Percentiles rank a stretch among this genome's conserved stretches.
These are phyloP conservation scores for Orbicella faveolata DNA, from an alignment of 64 coral and sea anemone genomes.

Conservation along the genomic window DNA sequence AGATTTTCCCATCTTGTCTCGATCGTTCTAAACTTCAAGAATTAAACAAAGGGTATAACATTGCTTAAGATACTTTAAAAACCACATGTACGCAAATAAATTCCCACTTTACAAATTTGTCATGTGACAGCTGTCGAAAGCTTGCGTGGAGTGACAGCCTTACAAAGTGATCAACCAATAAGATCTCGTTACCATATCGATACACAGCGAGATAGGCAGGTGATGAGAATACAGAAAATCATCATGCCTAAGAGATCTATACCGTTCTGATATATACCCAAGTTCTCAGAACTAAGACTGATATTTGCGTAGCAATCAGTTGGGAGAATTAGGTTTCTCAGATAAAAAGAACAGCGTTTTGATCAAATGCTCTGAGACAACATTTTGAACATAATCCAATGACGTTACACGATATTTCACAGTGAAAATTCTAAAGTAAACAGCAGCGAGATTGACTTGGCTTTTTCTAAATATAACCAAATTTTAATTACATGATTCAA, in stretches of 20 bases:
- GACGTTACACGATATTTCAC: not conserved
- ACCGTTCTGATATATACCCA: too few relatives aligned
- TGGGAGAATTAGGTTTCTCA: too few relatives aligned
- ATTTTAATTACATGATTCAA: not conserved
- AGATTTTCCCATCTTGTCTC: not conserved
- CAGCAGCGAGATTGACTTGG: not conserved
- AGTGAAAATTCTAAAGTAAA: not conserved
- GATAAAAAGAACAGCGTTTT: too few relatives aligned
- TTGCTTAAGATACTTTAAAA: not conserved
- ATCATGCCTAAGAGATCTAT: too few relatives aligned
- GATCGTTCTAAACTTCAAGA: not conserved
- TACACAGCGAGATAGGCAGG: too few relatives aligned
- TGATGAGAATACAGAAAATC: too few relatives aligned
- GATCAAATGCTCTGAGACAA: too few relatives aligned
- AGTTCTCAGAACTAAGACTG: too few relatives aligned
- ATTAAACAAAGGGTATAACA: too few relatives aligned
- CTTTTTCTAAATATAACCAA: not conserved
- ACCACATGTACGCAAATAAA: not conserved
- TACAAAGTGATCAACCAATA: too few relatives aligned
- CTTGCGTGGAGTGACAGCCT: not conserved
- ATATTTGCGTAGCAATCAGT: too few relatives aligned
- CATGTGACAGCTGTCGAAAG: not conserved
- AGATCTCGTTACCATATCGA: too few relatives aligned
- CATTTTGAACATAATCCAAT: not conserved
- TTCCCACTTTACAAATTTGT: not conserved